These are phyloP conservation scores for Strix aluco DNA, from an alignment of 2,113 vertebrate species.

Conservation along the genomic window DNA sequence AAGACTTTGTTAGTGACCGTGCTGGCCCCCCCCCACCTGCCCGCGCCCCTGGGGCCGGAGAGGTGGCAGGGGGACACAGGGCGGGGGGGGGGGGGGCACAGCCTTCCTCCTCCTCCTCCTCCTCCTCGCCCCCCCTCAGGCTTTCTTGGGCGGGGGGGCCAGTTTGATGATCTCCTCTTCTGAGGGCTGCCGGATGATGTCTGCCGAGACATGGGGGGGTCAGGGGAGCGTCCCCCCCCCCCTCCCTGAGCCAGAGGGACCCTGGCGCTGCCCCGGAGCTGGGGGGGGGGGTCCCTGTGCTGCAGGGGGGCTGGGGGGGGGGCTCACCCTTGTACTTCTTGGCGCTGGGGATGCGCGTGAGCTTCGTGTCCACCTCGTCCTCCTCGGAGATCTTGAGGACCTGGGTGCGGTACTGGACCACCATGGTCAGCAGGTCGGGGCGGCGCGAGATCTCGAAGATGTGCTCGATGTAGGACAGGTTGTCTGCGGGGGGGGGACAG, in stretches of 20 bases:
- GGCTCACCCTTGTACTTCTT: slow-evolving; percentile 93
- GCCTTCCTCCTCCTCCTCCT: slow-evolving; percentile 29
- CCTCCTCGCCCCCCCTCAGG: slow-evolving; percentile 71
- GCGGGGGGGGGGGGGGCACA: neutral
- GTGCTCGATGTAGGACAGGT: slow-evolving; percentile 93
- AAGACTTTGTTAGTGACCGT: slow-evolving; percentile 63
- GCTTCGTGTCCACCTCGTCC: slow-evolving; percentile 94
- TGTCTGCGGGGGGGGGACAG: slow-evolving; percentile 71
- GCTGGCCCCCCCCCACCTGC: neutral
- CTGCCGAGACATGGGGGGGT: slow-evolving; percentile 53
- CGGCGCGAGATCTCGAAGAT: slow-evolving; percentile 95
- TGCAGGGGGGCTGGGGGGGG: too few relatives aligned
- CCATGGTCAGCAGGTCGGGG: slow-evolving; percentile 90
- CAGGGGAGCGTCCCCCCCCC: neutral
- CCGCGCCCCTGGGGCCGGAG: neutral
- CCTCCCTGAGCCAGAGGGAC: neutral
- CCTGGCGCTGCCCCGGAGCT: too few relatives aligned
- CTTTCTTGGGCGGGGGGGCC: slow-evolving; percentile 93
- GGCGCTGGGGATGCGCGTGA: slow-evolving; percentile 93
- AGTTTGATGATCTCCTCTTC: slow-evolving; percentile 97
- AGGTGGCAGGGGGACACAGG: neutral
- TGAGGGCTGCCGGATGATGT: slow-evolving; percentile 94
- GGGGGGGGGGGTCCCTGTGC: neutral
- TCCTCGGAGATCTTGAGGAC: slow-evolving; percentile 95
- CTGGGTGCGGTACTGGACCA: slow-evolving; percentile 92